These are phyloP conservation scores for Carpatolechia fugitivella DNA, from an alignment of 2,888 invertebrate species.

Conservation along the genomic window DNA sequence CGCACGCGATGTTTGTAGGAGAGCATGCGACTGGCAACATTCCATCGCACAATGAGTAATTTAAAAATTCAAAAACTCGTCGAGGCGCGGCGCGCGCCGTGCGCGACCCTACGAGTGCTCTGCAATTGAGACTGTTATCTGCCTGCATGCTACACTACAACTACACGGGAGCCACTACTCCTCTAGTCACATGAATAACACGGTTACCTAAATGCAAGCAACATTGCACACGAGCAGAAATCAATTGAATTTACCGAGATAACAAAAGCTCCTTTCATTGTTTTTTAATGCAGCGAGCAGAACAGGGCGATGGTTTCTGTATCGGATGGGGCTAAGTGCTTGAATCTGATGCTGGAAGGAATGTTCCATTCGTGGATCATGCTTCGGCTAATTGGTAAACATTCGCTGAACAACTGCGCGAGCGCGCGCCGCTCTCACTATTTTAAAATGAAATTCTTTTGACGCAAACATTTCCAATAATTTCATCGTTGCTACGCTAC, in stretches of 20 bases:
- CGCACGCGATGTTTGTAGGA: constrained; percentile 38
- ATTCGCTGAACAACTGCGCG: constrained; percentile 52
- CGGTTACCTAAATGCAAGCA: constrained; percentile 51
- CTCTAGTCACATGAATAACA: constrained; percentile 45
- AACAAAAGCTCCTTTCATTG: constrained; percentile 31
- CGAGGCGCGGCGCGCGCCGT: constrained; percentile 64
- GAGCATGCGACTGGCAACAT: constrained; percentile 60
- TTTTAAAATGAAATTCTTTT: constrained; percentile 73
- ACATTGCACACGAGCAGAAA: constrained; percentile 18
- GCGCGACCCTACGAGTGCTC: constrained; percentile 68
- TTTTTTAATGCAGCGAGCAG: constrained; percentile 25
- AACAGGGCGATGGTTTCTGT: constrained; percentile 25
- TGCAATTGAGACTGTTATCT: constrained; percentile 75
- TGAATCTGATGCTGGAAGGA: constrained; percentile 46
- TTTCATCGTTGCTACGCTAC: constrained; percentile 47
- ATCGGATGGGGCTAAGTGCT: constrained; percentile 38
- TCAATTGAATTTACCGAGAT: constrained; percentile 42
- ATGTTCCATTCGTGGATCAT: constrained; percentile 34
- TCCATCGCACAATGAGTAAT: constrained; percentile 79
- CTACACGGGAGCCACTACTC: constrained; percentile 42
- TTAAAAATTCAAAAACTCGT: constrained; percentile 81
- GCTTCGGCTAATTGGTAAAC: constrained; percentile 61
- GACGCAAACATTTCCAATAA: constrained; percentile 61
- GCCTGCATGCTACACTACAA: constrained; percentile 47
- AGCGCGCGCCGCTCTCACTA: constrained; percentile 48